Conservation (phyloP, 2,888 invertebrate species). For the Drosophila subsilvestris region DNA sequence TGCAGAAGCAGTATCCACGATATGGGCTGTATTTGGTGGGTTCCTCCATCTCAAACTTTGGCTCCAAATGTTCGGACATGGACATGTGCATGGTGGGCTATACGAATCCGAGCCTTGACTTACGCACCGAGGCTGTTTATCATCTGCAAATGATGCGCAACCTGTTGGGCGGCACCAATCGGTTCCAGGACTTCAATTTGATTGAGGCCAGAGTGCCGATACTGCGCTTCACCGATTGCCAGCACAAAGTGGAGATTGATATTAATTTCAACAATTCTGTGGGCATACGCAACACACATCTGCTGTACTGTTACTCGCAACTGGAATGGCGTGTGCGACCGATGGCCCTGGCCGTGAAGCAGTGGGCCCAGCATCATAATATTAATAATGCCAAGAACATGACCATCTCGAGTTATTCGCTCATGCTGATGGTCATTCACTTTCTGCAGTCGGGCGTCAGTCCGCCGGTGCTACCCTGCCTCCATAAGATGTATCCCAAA, state of each 20-base stretch:
- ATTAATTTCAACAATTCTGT: slow-evolving; percentile 98
- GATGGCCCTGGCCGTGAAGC: slow-evolving; percentile 94
- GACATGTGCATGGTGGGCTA: slow-evolving; percentile 96
- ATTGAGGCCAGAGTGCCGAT: slow-evolving; percentile 98
- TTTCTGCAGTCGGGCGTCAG: slow-evolving; percentile 94
- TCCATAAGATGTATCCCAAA: slow-evolving; percentile 89
- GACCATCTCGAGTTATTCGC: slow-evolving; percentile 98
- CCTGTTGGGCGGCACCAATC: slow-evolving; percentile 78
- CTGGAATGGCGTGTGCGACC: slow-evolving; percentile 98
- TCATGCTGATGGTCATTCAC: slow-evolving; percentile 98
- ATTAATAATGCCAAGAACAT: slow-evolving; percentile 98
- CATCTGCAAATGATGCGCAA: slow-evolving; percentile 81
- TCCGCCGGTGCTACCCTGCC: slow-evolving; percentile 92
- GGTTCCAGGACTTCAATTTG: slow-evolving; percentile 86
- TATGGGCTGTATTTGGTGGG: slow-evolving; percentile 97
- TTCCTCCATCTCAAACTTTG: slow-evolving; percentile 98
- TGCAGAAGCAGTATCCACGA: slow-evolving; percentile 85
- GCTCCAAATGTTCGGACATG: slow-evolving; percentile 95
- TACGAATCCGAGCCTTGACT: slow-evolving; percentile 85
- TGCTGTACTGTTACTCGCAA: slow-evolving; percentile 95
- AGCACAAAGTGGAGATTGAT: slow-evolving; percentile 94
- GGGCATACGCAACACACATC: slow-evolving; percentile 97
- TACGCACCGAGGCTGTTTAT: slow-evolving; percentile 88
- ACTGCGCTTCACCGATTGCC: slow-evolving; percentile 92
- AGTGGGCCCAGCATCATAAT: slow-evolving; percentile 97